Evolutionary conservation across 2,888 invertebrate species (phyloP).

Genomic region (Dyspetes luteomarginatus): DNA sequence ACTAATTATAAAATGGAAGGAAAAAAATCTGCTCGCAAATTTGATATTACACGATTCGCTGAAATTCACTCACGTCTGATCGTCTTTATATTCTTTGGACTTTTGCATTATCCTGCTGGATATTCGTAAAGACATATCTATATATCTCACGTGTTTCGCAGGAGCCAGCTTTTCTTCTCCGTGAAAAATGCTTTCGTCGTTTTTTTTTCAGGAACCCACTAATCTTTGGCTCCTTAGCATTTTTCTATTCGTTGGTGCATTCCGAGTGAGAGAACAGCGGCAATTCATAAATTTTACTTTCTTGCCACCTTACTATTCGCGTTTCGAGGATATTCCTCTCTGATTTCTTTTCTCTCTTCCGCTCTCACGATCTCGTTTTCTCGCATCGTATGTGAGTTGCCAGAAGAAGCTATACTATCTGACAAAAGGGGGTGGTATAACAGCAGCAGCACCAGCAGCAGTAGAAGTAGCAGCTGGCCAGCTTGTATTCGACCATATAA

Average conservation of each 20-base stretch:
- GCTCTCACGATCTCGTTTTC: slow-evolving; percentile 42
- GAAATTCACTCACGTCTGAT: not conserved
- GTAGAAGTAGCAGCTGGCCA: slow-evolving; percentile 51
- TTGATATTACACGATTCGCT: not conserved
- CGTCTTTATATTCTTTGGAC: not conserved
- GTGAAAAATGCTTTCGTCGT: slow-evolving; percentile 40
- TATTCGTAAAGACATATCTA: not conserved
- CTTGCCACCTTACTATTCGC: slow-evolving; percentile 43
- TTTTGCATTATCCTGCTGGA: not conserved
- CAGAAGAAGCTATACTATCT: slow-evolving; percentile 65
- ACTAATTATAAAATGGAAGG: not conserved
- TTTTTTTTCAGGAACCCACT: slow-evolving; percentile 41
- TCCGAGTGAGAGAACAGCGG: slow-evolving; percentile 11
- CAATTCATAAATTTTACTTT: slow-evolving; percentile 57
- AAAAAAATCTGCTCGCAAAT: not conserved
- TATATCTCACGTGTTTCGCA: slow-evolving; percentile 12
- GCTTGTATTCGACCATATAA: slow-evolving; percentile 44
- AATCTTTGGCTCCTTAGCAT: slow-evolving; percentile 41
- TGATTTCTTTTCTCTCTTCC: not conserved
- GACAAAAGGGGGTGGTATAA: slow-evolving; percentile 68
- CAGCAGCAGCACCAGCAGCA: slow-evolving; percentile 44
- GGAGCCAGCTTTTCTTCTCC: not conserved
- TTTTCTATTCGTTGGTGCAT: slow-evolving; percentile 41
- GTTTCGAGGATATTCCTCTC: slow-evolving; percentile 47
- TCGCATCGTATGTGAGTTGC: slow-evolving; percentile 53